Conservation (phyloP, 2,888 invertebrate species). For the Noctua janthina region DNA sequence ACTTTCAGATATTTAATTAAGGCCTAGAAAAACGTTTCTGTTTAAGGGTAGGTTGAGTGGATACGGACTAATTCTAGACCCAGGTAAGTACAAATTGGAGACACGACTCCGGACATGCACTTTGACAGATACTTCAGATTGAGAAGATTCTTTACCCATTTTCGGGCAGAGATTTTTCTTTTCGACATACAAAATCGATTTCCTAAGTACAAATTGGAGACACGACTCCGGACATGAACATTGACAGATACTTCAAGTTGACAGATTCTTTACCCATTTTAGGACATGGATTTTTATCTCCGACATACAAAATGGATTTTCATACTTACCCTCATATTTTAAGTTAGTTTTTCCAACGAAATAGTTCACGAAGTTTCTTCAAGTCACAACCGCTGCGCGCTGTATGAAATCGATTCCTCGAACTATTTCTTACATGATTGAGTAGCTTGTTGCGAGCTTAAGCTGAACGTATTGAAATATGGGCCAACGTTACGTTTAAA, state of each 20-base stretch:
- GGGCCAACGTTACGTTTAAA: constrained; percentile 64
- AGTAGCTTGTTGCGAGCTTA: constrained; percentile 54
- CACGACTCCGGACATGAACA: background rate
- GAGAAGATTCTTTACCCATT: background rate
- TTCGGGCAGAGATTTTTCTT: background rate
- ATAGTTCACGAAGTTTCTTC: constrained; percentile 32
- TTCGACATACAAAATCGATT: background rate
- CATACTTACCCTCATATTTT: constrained; percentile 2
- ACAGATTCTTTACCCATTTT: background rate
- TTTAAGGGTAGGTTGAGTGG: background rate
- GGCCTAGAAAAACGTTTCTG: background rate
- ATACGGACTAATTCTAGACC: no score
- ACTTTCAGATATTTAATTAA: background rate
- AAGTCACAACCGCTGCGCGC: constrained; percentile 28
- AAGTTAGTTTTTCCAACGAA: constrained; percentile 30
- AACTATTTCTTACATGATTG: constrained; percentile 60
- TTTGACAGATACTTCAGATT: background rate
- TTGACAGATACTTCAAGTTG: background rate
- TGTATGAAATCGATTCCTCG: constrained; percentile 51
- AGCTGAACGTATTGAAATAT: constrained; percentile 60
- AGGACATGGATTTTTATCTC: background rate
- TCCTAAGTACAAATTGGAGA: background rate
- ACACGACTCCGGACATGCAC: background rate
- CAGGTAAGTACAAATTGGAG: background rate
- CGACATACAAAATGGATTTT: background rate